phyloP scores from a whole-genome alignment of 2,888 invertebrate species.

The Ischnus inquisitorius region DNA sequence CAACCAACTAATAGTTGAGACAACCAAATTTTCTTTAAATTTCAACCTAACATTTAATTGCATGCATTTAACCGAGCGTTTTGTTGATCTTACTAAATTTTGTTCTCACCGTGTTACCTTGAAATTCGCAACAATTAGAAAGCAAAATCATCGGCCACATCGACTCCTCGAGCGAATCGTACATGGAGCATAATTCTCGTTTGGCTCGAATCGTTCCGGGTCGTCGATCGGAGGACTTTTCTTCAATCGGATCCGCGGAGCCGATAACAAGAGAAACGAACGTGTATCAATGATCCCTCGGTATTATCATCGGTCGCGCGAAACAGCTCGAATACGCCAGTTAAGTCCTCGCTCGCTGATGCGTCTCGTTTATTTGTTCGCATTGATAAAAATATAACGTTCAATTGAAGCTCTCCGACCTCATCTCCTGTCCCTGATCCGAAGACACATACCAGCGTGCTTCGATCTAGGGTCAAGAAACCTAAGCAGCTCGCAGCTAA shows the following conservation, averaged over 20 bases:
- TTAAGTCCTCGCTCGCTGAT: background rate
- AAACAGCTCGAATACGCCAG: conserved; percentile 32
- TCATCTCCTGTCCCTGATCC: conserved; percentile 46
- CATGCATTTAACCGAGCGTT: too few species aligned
- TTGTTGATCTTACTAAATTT: too few species aligned
- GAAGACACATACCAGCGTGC: conserved; percentile 1
- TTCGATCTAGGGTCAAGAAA: conserved; percentile 66
- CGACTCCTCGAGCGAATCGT: too few species aligned
- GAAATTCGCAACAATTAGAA: too few species aligned
- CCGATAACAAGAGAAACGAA: conserved; percentile 3
- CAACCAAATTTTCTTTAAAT: too few species aligned
- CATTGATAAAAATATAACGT: conserved; percentile 65
- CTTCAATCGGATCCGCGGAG: background rate
- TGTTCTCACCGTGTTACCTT: too few species aligned
- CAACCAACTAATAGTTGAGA: too few species aligned
- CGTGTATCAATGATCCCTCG: background rate
- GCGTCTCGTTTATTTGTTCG: conserved; percentile 58
- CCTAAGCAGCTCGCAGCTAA: conserved; percentile 21
- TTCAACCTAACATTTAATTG: too few species aligned
- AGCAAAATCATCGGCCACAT: too few species aligned
- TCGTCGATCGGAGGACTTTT: background rate
- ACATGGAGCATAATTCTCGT: too few species aligned
- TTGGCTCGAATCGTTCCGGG: background rate
- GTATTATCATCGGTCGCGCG: conserved; percentile 58
- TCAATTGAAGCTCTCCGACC: conserved; percentile 56